Evolutionary conservation across 2,797 vertebrate species (phyloP), one percentile per base, ranked within the genome.

Genomic region (Ctenopoma kingsleyae): DNA sequence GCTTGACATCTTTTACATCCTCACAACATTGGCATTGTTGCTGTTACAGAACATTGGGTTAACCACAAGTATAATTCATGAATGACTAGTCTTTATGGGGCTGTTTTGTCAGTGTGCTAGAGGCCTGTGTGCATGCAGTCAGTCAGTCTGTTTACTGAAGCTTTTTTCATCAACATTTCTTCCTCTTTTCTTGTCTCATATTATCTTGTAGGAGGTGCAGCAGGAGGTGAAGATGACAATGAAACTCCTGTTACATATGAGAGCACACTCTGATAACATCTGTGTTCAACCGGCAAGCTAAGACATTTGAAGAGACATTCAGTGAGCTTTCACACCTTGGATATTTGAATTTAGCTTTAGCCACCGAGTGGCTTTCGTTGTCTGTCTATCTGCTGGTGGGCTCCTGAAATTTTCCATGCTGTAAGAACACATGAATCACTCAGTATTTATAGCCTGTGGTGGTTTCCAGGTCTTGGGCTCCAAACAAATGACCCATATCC

Each of bases 211-310:
- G 90, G 82, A 20, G 71, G 68, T 0, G 64, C 55, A 23, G 85
- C 86, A 51, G 93, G 44, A 59, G 54, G 27, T 3, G 81, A 87
- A 8, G 89, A 84, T 5, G 89, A 92, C 47, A 44, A 71, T 7
- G 92, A 93, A 49, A 90, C 90, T 36, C 93, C 91, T 0, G 60
- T 95, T 70, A 94, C 93, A 23, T 95, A 94, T 52, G 94, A 95
- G 81, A 95, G 94, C 35, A 94, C 94, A 1, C 91, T 95, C 65
- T 95, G 89, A 94, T 67, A 41, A 46, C 57, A 25, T 27, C 19
- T 4, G 43, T 57, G 30, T 57, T 40, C 40, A 64, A 35, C 36
- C 35, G 60, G 19, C 22, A 23, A 15, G 15, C 40, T 0, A 64
- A 51, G 72, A 74, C 57, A 50, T 63, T 72, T 12, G 20, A 69